phyloP scores from a whole-genome alignment of 2,113 vertebrate genomes.

The Camelus dromedarius region DNA sequence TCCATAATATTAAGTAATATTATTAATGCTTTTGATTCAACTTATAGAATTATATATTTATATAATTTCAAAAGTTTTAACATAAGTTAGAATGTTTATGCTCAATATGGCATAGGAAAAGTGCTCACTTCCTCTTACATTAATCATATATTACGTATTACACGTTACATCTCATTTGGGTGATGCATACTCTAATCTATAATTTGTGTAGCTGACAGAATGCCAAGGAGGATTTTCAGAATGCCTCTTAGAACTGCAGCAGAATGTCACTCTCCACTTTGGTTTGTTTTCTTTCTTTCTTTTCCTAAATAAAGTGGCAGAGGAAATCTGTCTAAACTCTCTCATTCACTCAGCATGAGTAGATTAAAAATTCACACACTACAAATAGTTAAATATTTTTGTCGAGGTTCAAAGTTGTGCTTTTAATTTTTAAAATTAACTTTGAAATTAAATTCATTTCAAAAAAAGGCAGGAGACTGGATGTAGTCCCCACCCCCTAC shows the following conservation, averaged over 20 bases:
- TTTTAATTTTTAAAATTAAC: conserved; percentile 75
- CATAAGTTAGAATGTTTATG: neutral
- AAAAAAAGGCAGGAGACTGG: conserved; percentile 58
- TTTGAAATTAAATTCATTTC: conserved; percentile 64
- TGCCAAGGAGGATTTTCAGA: neutral
- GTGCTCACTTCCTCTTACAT: neutral
- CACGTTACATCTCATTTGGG: neutral
- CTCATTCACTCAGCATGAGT: neutral
- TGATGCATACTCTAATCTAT: neutral
- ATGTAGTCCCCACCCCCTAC: neutral
- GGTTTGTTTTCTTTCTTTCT: neutral
- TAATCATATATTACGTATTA: neutral
- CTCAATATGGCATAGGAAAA: neutral
- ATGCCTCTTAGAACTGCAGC: neutral
- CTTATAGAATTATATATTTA: neutral
- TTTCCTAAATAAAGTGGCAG: neutral
- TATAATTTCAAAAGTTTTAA: neutral
- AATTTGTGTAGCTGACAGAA: neutral
- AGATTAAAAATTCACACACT: neutral
- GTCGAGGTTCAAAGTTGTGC: conserved; percentile 40
- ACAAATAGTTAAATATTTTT: conserved; percentile 58
- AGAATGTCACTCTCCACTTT: neutral
- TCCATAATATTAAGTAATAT: neutral
- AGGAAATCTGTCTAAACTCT: neutral
- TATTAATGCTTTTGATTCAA: neutral